Base-by-base conservation (phyloP, 2,797 vertebrate genomes). In the Pogonophryne albipinna region DNA sequence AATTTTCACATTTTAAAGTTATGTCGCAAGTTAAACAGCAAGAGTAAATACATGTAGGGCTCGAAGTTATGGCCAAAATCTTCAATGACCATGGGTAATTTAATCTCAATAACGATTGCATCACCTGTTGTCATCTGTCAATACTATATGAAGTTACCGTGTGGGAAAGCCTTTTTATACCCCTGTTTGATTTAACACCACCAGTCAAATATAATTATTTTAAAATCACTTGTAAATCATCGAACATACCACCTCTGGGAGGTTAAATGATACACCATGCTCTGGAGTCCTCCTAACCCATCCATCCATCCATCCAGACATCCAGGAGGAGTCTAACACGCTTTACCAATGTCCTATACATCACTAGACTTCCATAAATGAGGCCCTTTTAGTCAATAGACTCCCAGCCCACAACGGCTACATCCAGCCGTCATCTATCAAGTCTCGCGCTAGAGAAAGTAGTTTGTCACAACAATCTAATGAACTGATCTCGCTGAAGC, bases 331-430 rank as follows among this genome's bases (percentile, higher is more conserved):
- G 56, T 49, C 56, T 71, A 71, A 82, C 74, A 74, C 14, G 9
- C 66, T 69, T 71, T 80, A 82, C 80, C 67, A 74, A 85, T 66
- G 70, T 82, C 53, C 67, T 44, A 14, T 50, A 68, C 79, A 74
- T 78, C 56, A 52, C 75, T 72, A 79, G 89, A 87, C 82, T 58
- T 49, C 78, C 76, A 52, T 68, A 82, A 92, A 85, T 74, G 74
- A 85, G 73, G 76, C 58, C 65, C 66, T 75, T 88, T 81, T 44
- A 85, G 83, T 88, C 83, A 87, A 90, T 85, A 88, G 58, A 83
- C 78, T 78, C 55, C 49, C 44, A 17, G 75, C 76, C 46, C 77
- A 83, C 63, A 70, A 76, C 38, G 31, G 61, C 78, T 67, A 20
- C 79, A 77, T 58, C 59, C 64, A 72, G 82, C 59, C 69, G 41